Evolutionary conservation across 2,888 invertebrate species (phyloP), one percentile per base, ranked within the genome.

Genomic region (Leucophora obtusa): DNA sequence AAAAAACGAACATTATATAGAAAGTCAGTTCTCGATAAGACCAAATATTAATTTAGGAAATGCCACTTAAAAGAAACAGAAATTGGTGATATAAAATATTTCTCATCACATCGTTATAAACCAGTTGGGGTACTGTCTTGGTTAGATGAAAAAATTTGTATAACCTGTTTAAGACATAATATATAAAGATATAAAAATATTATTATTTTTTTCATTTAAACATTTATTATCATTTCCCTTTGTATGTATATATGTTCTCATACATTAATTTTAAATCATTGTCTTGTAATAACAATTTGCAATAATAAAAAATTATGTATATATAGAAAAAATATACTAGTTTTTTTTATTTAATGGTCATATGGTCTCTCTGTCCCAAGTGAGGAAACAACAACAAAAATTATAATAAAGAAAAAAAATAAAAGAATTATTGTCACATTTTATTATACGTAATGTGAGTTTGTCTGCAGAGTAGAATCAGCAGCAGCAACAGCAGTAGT

Each of bases 191-290:
- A 47, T 47, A 47, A 47, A 47, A 47, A n/a, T n/a, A 5, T 43
- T 35, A 35, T 38, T 38, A 38, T 38, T 33, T 58, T 58, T 28
- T 43, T n/a, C 33, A 50, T 58, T 47, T n/a, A 69, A 69, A 58
- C 56, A 47, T 50, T 51, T 60, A 60, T 54, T 66, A 38, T 66
- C 38, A 59, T 53, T 66, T 73, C 28, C 72, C 58, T 58, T 65
- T 11, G 17, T 56, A 47, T 28, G 6, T 7, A 21, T 21, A 21
- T 21, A 28, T 60, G 38, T 72, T 71, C 38, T 54, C 71, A 51
- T 17, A 18, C 59, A 74, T 66, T 66, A 56, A 69, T 76, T 76
- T 73, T 47, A 50, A 76, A 76, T 69, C 50, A 56, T 56, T 69
- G 50, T 69, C 75, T 63, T 54, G 50, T 38, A 66, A 65, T 58